phyloP scores from a whole-genome alignment of 2,113 vertebrate genomes.

The Melanocharis versteri region DNA sequence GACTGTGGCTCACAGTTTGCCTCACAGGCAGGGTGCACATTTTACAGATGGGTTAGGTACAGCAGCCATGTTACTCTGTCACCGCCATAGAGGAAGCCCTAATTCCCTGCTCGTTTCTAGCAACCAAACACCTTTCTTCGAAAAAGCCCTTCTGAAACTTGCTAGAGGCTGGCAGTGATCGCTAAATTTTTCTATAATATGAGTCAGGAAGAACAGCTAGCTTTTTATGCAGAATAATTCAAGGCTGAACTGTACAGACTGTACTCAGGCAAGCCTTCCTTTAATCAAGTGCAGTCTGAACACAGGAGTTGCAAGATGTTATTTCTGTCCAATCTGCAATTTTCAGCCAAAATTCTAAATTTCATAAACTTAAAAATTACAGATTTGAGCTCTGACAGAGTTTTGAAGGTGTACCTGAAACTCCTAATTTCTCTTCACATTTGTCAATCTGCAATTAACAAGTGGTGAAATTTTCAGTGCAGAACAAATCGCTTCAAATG shows the following conservation, averaged over 20 bases:
- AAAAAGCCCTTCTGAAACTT: neutral
- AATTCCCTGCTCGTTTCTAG: neutral
- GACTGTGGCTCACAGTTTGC: neutral
- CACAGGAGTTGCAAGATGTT: neutral
- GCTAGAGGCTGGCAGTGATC: neutral
- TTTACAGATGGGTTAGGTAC: neutral
- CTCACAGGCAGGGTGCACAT: neutral
- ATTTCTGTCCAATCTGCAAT: neutral
- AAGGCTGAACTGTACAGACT: neutral
- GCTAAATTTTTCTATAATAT: neutral
- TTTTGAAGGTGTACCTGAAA: neutral
- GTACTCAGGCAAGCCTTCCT: neutral
- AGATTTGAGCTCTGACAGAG: neutral
- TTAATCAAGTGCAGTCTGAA: neutral
- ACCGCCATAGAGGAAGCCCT: neutral
- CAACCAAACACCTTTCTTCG: neutral
- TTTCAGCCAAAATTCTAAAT: neutral
- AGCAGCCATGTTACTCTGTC: neutral
- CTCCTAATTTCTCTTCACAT: neutral
- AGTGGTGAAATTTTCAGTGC: neutral
- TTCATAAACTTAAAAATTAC: neutral
- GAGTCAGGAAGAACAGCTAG: neutral
- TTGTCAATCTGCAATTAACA: neutral
- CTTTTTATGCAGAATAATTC: neutral
- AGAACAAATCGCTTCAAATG: neutral